Evolutionary conservation across 2,888 invertebrate species (phyloP).

Genomic region (Listrodromus nycthemerus): DNA sequence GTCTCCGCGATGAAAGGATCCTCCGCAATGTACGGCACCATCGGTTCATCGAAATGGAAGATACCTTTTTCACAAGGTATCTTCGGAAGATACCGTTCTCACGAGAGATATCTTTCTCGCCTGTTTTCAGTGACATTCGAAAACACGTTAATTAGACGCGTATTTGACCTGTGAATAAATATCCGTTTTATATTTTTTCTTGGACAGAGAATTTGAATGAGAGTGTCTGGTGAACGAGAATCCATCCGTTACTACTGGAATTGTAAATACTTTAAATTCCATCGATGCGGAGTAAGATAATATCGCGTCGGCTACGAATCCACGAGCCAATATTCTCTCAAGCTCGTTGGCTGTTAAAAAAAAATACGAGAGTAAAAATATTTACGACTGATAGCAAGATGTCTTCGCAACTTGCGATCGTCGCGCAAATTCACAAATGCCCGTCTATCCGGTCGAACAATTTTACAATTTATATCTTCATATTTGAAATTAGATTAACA

Average conservation of each 20-base stretch:
- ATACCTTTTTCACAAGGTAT: no score
- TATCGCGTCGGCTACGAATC: conserved; percentile 65
- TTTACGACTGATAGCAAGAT: not conserved
- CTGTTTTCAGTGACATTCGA: not conserved
- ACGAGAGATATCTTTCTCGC: conserved; percentile 4
- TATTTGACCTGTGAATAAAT: no score
- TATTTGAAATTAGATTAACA: not conserved
- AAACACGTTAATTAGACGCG: not conserved
- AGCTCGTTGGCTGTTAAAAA: conserved; percentile 45
- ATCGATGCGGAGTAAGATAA: conserved; percentile 71
- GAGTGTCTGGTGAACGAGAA: conserved; percentile 10
- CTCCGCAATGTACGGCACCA: conserved; percentile 11
- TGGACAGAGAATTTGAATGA: no score
- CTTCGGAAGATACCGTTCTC: not conserved
- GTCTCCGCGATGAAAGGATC: conserved; percentile 34
- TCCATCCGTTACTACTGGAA: conserved; percentile 57
- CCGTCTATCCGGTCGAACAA: not conserved
- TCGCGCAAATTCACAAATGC: not conserved
- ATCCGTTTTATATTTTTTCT: no score
- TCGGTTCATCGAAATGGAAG: not conserved
- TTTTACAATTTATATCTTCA: not conserved
- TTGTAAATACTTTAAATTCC: conserved; percentile 77
- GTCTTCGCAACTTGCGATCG: not conserved
- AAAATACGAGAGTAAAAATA: conserved; percentile 25
- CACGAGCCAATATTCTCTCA: conserved; percentile 43